Conservation (phyloP, 2,797 vertebrate species). For the Austrolebias charrua region DNA sequence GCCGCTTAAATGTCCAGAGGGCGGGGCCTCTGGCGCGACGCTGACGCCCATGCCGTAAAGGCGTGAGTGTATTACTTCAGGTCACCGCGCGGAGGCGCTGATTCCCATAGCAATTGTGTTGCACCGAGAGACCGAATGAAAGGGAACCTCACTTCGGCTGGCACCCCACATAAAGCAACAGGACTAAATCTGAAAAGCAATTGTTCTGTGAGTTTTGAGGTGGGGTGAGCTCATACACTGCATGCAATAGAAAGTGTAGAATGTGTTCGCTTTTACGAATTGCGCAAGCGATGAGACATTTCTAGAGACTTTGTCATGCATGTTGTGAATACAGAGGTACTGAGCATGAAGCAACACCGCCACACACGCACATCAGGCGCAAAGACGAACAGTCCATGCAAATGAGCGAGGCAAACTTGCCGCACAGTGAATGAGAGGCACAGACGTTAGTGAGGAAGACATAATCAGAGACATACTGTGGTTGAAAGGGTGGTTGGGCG, state of each 20-base stretch:
- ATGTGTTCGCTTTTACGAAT: conserved; percentile 3
- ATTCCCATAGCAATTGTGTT: too few species aligned
- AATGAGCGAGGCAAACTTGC: conserved; percentile 34
- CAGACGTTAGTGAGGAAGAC: conserved; percentile 61
- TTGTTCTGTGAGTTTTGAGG: conserved; percentile 18
- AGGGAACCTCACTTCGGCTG: conserved; percentile 1
- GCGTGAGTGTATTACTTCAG: too few species aligned
- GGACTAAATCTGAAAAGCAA: conserved; percentile 22
- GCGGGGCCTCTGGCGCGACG: too few species aligned
- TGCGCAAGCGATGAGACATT: conserved; percentile 17
- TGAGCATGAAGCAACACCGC: conserved; percentile 5
- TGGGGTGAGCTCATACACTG: conserved; percentile 11
- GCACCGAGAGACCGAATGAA: too few species aligned
- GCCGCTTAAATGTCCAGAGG: too few species aligned
- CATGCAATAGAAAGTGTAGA: conserved; percentile 1
- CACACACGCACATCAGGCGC: background rate
- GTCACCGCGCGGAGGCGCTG: too few species aligned
- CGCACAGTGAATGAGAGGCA: conserved; percentile 43
- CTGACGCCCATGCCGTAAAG: too few species aligned
- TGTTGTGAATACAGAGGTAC: conserved; percentile 1
- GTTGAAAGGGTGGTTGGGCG: conserved; percentile 69
- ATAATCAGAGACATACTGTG: conserved; percentile 73
- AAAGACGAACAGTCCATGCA: conserved; percentile 33
- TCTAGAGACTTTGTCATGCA: conserved; percentile 35
- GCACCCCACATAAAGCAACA: conserved; percentile 6